Percentiles rank a stretch among this genome's conserved stretches.
These are phyloP conservation scores for Hexactinellida sp. DNA, from an alignment of 37 sponge, comb jelly and placozoan species.

Conservation along the genomic window DNA sequence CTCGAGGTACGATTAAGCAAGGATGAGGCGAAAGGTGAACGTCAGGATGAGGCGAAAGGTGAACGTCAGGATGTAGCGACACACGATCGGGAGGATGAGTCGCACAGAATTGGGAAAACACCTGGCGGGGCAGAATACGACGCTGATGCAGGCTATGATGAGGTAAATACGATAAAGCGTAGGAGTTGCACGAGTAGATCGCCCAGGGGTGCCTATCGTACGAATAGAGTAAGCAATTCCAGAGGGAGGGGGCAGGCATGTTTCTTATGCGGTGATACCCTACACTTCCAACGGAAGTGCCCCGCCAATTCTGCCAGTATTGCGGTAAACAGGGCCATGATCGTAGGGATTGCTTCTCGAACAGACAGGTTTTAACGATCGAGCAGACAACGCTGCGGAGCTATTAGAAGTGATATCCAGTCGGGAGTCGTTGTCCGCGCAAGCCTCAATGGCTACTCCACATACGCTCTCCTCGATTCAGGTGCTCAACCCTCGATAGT, in stretches of 20 bases:
- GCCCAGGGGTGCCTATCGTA: not conserved
- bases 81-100: not conserved
- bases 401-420: not conserved
- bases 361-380: not conserved
- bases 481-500: not conserved
- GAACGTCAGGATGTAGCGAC: not conserved
- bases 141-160: not conserved
- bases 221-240: not conserved
- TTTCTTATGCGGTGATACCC: not conserved
- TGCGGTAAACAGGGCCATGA: not conserved
- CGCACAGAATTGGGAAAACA: not conserved
- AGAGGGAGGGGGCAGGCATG: not conserved
- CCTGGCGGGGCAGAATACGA: not conserved
- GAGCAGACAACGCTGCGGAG: not conserved
- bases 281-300: not conserved
- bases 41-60: too few relatives aligned
- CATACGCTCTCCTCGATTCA: not conserved
- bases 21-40: not conserved
- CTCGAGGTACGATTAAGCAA: not conserved
- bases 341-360: not conserved
- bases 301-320: not conserved
- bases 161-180: not conserved
- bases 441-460: not conserved
- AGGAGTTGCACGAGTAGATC: not conserved
- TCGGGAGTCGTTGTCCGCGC: not conserved